Evolutionary conservation across 2,113 vertebrate genomes (phyloP), one percentile per base, ranked within the genome.

Genomic region (Chionomys nivalis): DNA sequence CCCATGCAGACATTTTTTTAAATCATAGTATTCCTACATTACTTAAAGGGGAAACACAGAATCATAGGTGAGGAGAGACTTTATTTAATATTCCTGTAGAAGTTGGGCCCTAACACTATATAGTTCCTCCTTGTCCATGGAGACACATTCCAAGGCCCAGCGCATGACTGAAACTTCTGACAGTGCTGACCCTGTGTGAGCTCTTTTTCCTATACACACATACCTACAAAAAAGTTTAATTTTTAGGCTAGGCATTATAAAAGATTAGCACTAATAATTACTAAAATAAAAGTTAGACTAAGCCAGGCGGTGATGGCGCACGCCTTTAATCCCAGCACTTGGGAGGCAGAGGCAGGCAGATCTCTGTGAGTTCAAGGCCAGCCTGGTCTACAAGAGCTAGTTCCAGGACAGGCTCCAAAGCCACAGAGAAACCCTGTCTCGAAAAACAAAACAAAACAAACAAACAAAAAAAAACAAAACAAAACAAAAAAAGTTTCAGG

Each of bases 21-120:
- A 52, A 89, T 36, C 76, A 87, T 26, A n/a, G 49, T 49, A 33
- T 12, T n/a, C 70, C 87, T 81, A 65, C 7, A 73, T 49, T 68
- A 92, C 63, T 68, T 75, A 72, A 82, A 86, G 61, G 42, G 55
- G 65, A 26, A 76, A 82, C 91, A 96, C 63, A 33, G 47, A 82
- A 42, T 28, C 78, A 90, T 24, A 87, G 52, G 36, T 63, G 17
- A 90, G 79, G 49, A 49, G 6, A 72, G n/a, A 77, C n/a, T 70
- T 3, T 52, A 79, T 75, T 91, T 92, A 36, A 47, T 85, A 75
- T 42, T 85, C 33, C 39, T 63, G 52, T n/a, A 77, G 23, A 86
- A 78, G 33, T 24, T 68, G 19, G 28, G 21, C 47, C 33, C 70
- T 66, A 78, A 70, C 39, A 85, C 70, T 63, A 77, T 42, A 24